Base-by-base conservation (phyloP, 2,797 vertebrate genomes). In the Muscicapa striata region DNA sequence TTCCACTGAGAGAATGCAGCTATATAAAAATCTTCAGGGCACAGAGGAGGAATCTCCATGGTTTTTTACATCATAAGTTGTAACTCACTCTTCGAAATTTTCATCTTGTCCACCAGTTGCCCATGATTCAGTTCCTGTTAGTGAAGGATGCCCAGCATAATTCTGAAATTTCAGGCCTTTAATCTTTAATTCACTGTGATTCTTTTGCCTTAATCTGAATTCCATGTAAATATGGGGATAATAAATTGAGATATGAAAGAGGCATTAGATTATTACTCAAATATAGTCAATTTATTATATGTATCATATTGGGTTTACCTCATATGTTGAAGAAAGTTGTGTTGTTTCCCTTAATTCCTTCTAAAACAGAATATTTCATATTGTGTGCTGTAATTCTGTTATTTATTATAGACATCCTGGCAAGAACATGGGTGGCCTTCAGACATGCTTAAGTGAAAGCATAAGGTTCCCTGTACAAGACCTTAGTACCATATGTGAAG, bases 381-480 rank as follows among this genome's bases (percentile, higher is more conserved):
- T 69, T 85, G 51, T 89, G 55, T 74, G 16, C 68, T 74, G 38
- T 70, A 93, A 55, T 92, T 92, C 68, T 93, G 52, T 85, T 87
- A 52, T 23, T 93, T 6, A 19, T 92, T 92, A 73, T 21, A 34
- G 32, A 40, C 22, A 54, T 78, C 45, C 57, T 85, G 58, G 7
- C 49, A 66, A 58, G 82, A 91, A 36, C 38, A 61, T 61, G 64
- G 49, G 91, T 92, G 82, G 84, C 68, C 68, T 74, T 89, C 14
- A 57, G 57, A 79, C 70, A 67, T 61, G 32, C 57, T 74, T 82
- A 80, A 92, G 45, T 38, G 90, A 89, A 82, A 63, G 90, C 41
- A 13, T 67, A 57, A 90, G 36, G 48, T 51, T 92, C 45, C 24
- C 41, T 95, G 27, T 82, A 62, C 4, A 43, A 70, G 59, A 40